Conservation (phyloP, 1,140 invertebrate genomes). For the Proctacanthus coquilletti region DNA sequence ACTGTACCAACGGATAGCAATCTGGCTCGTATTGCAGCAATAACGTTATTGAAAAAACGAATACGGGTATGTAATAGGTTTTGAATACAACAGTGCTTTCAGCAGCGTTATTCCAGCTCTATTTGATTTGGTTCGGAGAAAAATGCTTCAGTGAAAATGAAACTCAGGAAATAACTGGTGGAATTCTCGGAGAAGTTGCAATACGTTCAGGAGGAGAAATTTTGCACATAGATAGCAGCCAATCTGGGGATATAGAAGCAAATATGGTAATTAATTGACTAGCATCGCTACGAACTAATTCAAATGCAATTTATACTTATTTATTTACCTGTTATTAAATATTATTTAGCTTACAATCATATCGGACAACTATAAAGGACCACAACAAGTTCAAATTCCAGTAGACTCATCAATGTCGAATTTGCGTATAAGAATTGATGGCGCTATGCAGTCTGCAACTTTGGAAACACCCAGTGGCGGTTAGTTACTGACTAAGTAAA, state of each 20-base stretch:
- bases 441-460: constrained; percentile 22
- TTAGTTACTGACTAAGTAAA: no score
- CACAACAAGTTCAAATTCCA: constrained; percentile 24
- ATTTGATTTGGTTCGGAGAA: constrained; percentile 23
- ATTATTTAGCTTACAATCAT: constrained; percentile 18
- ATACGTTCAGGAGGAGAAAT: constrained; percentile 28
- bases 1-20: constrained; percentile 31
- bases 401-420: constrained; percentile 25
- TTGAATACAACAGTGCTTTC: no score
- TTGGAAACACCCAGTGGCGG: constrained; percentile 28
- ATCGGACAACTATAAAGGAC: constrained; percentile 20
- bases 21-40: constrained; percentile 32
- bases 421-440: constrained; percentile 25
- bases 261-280: constrained; percentile 29
- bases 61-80: constrained; percentile 29
- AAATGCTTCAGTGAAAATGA: constrained; percentile 21
- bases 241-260: constrained; percentile 24
- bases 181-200: constrained; percentile 23
- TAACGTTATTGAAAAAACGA: constrained; percentile 36
- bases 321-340: not conserved
- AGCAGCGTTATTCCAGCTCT: constrained; percentile 13
- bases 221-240: constrained; percentile 25
- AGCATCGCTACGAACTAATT: no score
- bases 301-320: not conserved
- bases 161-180: constrained; percentile 21